phyloP scores from a whole-genome alignment of 2,113 vertebrate genomes.

The Chaetorhynchus papuensis region DNA sequence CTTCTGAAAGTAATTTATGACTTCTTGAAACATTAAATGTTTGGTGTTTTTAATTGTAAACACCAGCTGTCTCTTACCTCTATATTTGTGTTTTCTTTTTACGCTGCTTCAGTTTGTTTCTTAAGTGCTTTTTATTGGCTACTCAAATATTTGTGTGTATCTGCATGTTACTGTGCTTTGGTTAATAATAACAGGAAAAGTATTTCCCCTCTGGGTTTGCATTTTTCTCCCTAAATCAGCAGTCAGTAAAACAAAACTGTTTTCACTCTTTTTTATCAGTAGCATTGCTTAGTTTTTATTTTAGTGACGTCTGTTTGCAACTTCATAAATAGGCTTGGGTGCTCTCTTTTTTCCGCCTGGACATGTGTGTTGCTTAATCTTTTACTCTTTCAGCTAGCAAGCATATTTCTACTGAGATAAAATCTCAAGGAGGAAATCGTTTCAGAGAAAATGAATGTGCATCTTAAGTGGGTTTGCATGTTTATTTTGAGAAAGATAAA shows the following conservation, averaged over 20 bases:
- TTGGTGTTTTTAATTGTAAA: not conserved
- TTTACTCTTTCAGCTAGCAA: slow-evolving; percentile 5
- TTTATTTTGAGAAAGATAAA: slow-evolving; percentile 23
- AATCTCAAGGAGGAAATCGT: slow-evolving; percentile 45
- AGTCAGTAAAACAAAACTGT: not conserved
- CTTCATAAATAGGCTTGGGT: not conserved
- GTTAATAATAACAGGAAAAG: slow-evolving; percentile 10
- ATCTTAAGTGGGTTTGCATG: not conserved
- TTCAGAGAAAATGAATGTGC: not conserved
- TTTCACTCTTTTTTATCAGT: not conserved
- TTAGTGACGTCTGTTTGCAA: not conserved
- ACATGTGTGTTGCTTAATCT: not conserved
- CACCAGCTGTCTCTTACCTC: not conserved
- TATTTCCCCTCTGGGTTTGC: slow-evolving; percentile 9
- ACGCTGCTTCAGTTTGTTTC: not conserved
- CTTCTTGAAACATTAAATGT: not conserved
- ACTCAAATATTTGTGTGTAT: slow-evolving; percentile 23
- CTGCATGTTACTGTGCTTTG: not conserved
- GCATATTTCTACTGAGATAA: slow-evolving; percentile 12
- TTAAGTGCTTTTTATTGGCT: not conserved
- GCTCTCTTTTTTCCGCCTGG: not conserved
- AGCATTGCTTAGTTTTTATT: not conserved
- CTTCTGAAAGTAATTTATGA: not conserved
- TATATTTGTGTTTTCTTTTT: not conserved
- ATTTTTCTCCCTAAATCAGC: not conserved